Evolutionary conservation across 2,888 invertebrate genomes (phyloP).

Genomic region (Morpho helenor): DNA sequence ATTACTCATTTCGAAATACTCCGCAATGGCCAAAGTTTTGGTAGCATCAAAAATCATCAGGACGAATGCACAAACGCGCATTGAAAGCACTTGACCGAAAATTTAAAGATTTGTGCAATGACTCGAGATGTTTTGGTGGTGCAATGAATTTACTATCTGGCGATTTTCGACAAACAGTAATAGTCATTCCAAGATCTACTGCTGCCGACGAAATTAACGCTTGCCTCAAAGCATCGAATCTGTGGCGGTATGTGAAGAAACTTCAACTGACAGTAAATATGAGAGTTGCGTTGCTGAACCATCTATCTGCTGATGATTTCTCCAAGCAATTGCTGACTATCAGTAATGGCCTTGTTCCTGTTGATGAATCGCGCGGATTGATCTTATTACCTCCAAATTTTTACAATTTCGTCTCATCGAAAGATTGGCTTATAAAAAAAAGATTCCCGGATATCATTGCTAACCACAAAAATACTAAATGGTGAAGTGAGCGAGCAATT

Average conservation of each 20-base stretch:
- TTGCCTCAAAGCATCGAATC: constrained; percentile 10
- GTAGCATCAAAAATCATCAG: too few relatives aligned
- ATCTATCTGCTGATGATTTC: constrained; percentile 36
- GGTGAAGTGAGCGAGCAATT: constrained; percentile 34
- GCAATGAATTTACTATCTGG: constrained; percentile 23
- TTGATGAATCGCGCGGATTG: constrained; percentile 38
- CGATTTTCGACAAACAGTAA: constrained; percentile 30
- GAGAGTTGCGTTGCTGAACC: too few relatives aligned
- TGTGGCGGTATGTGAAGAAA: constrained; percentile 21
- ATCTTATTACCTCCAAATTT: constrained; percentile 42
- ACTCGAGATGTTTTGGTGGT: constrained; percentile 2
- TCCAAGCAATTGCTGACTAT: constrained; percentile 42
- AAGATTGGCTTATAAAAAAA: constrained; percentile 29
- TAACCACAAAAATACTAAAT: constrained; percentile 8
- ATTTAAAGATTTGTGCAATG: neutral
- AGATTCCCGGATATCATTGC: neutral
- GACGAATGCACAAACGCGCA: constrained; percentile 21
- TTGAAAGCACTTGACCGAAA: neutral
- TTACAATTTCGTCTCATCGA: constrained; percentile 34
- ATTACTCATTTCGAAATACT: constrained; percentile 13
- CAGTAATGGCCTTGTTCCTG: constrained; percentile 37
- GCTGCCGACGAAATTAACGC: constrained; percentile 18
- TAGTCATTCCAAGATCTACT: constrained; percentile 29
- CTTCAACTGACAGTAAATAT: constrained; percentile 17
- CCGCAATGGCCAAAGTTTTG: too few relatives aligned